Percentiles rank a stretch among this genome's conserved stretches.
Evolutionary conservation across 2,113 vertebrate genomes (phyloP).

Genomic region (Nannobrachium achirus): DNA sequence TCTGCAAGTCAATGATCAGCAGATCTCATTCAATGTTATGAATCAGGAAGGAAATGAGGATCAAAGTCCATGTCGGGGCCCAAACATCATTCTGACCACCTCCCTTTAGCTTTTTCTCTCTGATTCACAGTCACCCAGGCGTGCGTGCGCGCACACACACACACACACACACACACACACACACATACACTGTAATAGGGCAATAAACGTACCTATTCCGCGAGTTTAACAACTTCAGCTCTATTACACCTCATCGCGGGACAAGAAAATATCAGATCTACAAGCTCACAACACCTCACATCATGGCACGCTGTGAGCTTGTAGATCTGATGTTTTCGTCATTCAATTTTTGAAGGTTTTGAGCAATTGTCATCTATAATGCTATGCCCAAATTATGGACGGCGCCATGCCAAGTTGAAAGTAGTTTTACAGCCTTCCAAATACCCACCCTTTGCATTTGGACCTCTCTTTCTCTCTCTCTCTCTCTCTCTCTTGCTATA

Average conservation of each 20-base stretch:
- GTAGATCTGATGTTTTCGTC: too few relatives aligned
- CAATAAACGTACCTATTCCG: slow-evolving; percentile 71
- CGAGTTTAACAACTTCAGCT: background rate
- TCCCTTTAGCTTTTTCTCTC: slow-evolving; percentile 4
- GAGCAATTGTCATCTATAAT: too few relatives aligned
- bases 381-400: too few relatives aligned
- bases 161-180: slow-evolving; percentile 19
- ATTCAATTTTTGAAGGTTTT: too few relatives aligned
- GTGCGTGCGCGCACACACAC: too few relatives aligned
- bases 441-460: slow-evolving; percentile 65
- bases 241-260: background rate
- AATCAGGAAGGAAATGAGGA: slow-evolving; percentile 45
- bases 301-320: too few relatives aligned
- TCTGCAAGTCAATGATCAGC: slow-evolving; percentile 58
- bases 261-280: too few relatives aligned
- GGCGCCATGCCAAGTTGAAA: too few relatives aligned
- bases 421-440: slow-evolving; percentile 71
- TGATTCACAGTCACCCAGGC: background rate
- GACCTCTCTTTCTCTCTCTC: slow-evolving; percentile 27
- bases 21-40: slow-evolving; percentile 48
- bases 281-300: too few relatives aligned
- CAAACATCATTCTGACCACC: slow-evolving; percentile 45
- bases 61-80: slow-evolving; percentile 74
- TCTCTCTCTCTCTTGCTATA: too few relatives aligned
- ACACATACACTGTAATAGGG: slow-evolving; percentile 32